Conservation (phyloP, 1,140 invertebrate genomes). For the Brachionus sp. region DNA sequence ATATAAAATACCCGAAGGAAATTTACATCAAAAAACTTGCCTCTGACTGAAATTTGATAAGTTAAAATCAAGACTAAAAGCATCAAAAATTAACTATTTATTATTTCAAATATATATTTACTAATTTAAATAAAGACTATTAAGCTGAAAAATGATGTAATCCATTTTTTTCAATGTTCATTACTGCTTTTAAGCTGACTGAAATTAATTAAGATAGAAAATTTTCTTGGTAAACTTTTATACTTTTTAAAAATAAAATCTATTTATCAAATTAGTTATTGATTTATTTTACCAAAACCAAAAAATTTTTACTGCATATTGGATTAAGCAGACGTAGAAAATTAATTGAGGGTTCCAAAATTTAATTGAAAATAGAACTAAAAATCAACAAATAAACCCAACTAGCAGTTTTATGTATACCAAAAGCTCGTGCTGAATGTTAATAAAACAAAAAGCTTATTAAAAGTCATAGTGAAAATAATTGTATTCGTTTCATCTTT, state of each 20-base stretch:
- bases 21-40: background rate
- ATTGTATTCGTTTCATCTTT: background rate
- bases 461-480: background rate
- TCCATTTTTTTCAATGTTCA: background rate
- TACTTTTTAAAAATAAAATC: background rate
- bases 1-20: background rate
- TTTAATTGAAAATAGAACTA: background rate
- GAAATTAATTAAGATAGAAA: background rate
- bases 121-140: background rate
- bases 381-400: background rate
- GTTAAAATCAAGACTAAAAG: background rate
- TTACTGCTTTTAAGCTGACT: background rate
- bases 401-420: background rate
- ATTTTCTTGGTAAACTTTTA: background rate
- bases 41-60: background rate
- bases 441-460: conserved; percentile 30
- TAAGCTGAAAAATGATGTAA: background rate
- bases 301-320: background rate
- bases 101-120: background rate
- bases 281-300: background rate
- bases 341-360: conserved; percentile 31
- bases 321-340: background rate
- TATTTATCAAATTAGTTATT: background rate
- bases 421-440: conserved; percentile 2
- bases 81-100: background rate